Evolutionary conservation across 2,888 invertebrate species (phyloP).

Genomic region (Tetropium fuscum): DNA sequence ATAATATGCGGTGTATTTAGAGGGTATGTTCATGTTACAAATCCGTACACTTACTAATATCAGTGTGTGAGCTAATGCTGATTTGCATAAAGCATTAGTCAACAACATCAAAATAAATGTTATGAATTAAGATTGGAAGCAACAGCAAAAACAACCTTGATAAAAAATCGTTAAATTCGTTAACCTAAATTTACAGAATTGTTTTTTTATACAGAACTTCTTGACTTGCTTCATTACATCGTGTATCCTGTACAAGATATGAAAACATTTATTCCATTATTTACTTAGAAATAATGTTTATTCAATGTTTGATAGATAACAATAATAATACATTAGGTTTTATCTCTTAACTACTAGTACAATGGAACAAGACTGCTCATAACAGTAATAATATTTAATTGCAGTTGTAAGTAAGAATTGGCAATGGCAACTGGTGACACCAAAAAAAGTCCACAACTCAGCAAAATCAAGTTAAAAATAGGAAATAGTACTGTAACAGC

Average conservation of each 20-base stretch:
- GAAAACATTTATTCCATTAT: background rate
- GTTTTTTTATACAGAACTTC: background rate
- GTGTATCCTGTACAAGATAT: background rate
- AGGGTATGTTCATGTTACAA: constrained; percentile 19
- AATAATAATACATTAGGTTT: constrained; percentile 2
- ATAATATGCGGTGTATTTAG: background rate
- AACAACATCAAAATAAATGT: constrained; percentile 28
- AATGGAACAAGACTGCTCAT: background rate
- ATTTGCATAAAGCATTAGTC: constrained; percentile 24
- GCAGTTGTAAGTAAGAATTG: constrained; percentile 20
- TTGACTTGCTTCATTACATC: background rate
- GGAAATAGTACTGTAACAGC: constrained; percentile 53
- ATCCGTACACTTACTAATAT: constrained; percentile 31
- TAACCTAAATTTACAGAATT: constrained; percentile 29
- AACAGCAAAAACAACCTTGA: constrained; percentile 31
- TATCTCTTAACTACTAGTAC: constrained; percentile 7
- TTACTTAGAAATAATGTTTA: constrained; percentile 19
- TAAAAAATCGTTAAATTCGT: constrained; percentile 36
- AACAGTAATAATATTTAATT: constrained; percentile 19
- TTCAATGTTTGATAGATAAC: constrained; percentile 26
- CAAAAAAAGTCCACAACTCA: constrained; percentile 56
- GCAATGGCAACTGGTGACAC: constrained; percentile 44
- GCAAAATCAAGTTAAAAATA: constrained; percentile 54
- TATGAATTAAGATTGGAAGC: constrained; percentile 18
- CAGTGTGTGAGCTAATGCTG: constrained; percentile 37